These are phyloP conservation scores for Oegoconia quadripuncta DNA, from an alignment of 2,888 invertebrate genomes.

Conservation along the genomic window DNA sequence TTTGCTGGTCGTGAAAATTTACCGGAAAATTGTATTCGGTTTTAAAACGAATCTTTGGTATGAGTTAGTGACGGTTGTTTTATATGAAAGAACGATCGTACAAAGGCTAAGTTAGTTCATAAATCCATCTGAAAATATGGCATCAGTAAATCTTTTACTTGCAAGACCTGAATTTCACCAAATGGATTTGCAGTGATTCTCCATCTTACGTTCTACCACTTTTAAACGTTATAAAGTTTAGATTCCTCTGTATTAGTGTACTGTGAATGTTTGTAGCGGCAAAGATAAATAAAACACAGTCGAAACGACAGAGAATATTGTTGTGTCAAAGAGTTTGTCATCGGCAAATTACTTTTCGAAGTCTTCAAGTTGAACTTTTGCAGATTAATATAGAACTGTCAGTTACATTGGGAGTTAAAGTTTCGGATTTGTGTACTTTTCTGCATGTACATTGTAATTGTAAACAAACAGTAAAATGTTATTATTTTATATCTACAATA, in stretches of 20 bases:
- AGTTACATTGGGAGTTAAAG: too few relatives aligned
- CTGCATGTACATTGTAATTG: too few relatives aligned
- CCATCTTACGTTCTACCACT: neutral
- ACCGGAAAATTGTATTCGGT: neutral
- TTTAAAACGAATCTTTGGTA: constrained; percentile 4
- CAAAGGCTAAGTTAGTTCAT: too few relatives aligned
- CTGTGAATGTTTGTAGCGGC: neutral
- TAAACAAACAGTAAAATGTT: too few relatives aligned
- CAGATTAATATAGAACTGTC: too few relatives aligned
- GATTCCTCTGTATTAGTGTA: neutral
- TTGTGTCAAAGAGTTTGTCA: constrained; percentile 26
- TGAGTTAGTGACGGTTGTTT: constrained; percentile 1
- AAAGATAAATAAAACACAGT: constrained; percentile 6
- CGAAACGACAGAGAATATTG: constrained; percentile 23
- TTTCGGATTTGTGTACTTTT: too few relatives aligned
- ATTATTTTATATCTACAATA: too few relatives aligned
- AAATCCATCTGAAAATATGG: too few relatives aligned
- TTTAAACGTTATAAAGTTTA: neutral
- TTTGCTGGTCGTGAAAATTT: neutral
- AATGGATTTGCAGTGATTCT: too few relatives aligned
- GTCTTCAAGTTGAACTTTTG: constrained; percentile 14
- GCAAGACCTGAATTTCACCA: too few relatives aligned
- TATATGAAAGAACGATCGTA: too few relatives aligned
- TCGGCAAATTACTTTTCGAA: constrained; percentile 27
- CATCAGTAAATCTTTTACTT: too few relatives aligned